phyloP scores from a whole-genome alignment of 2,888 invertebrate genomes.

The Tinea trinotella region DNA sequence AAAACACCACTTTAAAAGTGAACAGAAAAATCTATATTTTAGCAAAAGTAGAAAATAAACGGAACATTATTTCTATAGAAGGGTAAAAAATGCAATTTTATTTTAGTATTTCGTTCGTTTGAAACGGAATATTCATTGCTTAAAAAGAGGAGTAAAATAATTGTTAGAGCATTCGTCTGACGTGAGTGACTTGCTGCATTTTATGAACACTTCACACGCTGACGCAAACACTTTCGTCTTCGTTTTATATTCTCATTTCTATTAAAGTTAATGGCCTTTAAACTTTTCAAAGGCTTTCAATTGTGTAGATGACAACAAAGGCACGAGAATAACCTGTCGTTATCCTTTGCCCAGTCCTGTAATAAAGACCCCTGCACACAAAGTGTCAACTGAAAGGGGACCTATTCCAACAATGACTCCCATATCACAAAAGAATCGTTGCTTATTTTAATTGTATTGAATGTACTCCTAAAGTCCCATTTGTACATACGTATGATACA shows the following conservation, averaged over 20 bases:
- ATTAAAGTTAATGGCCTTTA: conserved; percentile 6
- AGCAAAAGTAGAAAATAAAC: too few species aligned
- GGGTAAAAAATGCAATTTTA: too few species aligned
- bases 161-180: background rate
- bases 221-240: conserved; percentile 11
- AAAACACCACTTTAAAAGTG: too few species aligned
- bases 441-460: conserved; percentile 16
- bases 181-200: background rate
- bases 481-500: too few species aligned
- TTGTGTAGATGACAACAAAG: conserved; percentile 17
- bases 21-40: too few species aligned
- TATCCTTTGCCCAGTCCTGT: conserved; percentile 13
- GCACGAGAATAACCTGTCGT: conserved; percentile 16
- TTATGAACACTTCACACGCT: conserved; percentile 7
- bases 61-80: too few species aligned
- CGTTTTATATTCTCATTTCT: conserved; percentile 8
- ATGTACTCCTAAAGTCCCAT: background rate
- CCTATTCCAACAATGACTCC: conserved; percentile 11
- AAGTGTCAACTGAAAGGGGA: conserved; percentile 9
- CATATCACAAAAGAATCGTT: conserved; percentile 3
- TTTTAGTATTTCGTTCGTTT: too few species aligned
- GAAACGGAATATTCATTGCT: background rate
- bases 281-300: conserved; percentile 8
- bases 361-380: conserved; percentile 7
- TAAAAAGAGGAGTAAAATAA: background rate